phyloP scores from a whole-genome alignment of 2,888 invertebrate species.

The Nomada lathburiana region DNA sequence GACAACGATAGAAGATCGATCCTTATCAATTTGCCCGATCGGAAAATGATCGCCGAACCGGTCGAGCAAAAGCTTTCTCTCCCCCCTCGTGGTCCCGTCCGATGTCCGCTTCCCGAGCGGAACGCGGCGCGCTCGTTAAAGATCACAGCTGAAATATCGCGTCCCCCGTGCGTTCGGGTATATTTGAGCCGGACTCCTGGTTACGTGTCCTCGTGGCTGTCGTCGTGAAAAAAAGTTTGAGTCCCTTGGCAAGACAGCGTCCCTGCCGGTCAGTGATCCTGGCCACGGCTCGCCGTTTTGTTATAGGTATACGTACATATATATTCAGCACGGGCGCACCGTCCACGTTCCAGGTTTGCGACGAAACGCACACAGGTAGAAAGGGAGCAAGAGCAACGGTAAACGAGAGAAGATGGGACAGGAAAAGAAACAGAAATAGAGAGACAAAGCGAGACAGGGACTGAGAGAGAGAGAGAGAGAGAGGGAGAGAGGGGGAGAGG shows the following conservation, averaged over 20 bases:
- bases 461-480: not conserved
- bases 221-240: slow-evolving; percentile 66
- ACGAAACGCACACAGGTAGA: slow-evolving; percentile 6
- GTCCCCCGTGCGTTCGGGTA: slow-evolving; percentile 43
- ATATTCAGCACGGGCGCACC: slow-evolving; percentile 53
- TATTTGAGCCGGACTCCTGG: slow-evolving; percentile 59
- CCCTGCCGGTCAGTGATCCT: slow-evolving; percentile 71
- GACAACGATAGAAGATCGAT: slow-evolving; percentile 10
- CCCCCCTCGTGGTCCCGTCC: not conserved
- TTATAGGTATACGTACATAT: slow-evolving; percentile 64
- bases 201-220: slow-evolving; percentile 69
- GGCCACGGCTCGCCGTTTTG: slow-evolving; percentile 48
- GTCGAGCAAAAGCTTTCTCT: slow-evolving; percentile 8
- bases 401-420: not conserved
- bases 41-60: slow-evolving; percentile 27
- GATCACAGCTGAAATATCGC: slow-evolving; percentile 60
- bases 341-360: slow-evolving; percentile 46
- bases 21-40: slow-evolving; percentile 40
- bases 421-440: not conserved
- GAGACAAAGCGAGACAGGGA: not conserved
- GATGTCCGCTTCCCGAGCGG: not conserved
- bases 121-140: slow-evolving; percentile 50
- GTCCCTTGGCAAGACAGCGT: slow-evolving; percentile 67
- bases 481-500: not conserved
- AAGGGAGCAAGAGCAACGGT: slow-evolving; percentile 9